A percentile compares a stretch with the other conserved stretches of the same genome.
These are phyloP conservation scores for Cyanoramphus novaezelandiae DNA, from an alignment of 2,113 vertebrate species.

Conservation along the genomic window DNA sequence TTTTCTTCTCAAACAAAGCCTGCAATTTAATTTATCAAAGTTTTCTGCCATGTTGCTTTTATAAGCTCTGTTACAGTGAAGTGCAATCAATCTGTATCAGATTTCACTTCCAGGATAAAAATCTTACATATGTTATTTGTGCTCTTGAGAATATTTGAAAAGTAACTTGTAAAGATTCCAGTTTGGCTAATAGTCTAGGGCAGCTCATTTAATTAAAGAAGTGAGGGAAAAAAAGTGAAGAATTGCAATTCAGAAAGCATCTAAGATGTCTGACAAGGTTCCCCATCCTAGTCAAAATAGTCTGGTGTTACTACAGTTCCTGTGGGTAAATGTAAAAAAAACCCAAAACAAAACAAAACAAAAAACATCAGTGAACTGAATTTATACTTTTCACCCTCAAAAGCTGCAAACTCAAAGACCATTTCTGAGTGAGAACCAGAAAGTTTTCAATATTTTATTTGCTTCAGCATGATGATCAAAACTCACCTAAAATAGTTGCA, in stretches of 20 bases:
- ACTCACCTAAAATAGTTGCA: neutral
- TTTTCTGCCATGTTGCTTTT: neutral
- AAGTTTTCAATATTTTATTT: neutral
- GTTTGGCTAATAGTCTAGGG: neutral
- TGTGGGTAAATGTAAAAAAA: neutral
- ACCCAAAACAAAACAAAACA: neutral
- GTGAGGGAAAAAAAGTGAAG: accelerated
- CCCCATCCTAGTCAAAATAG: neutral
- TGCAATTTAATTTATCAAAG: neutral
- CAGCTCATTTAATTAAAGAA: neutral
- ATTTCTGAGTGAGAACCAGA: neutral
- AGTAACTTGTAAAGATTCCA: neutral
- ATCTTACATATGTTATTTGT: neutral
- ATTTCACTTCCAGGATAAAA: neutral
- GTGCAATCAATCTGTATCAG: neutral
- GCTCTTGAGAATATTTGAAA: neutral
- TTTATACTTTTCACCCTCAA: neutral
- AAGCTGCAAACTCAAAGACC: neutral
- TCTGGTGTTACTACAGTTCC: neutral
- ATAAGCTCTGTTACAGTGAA: neutral
- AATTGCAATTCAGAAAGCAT: neutral
- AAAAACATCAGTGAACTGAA: neutral
- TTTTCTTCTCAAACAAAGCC: neutral
- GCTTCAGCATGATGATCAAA: neutral
- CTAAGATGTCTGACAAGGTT: neutral